Conservation (phyloP, 2,113 vertebrate species). For the Nyctibius bracteatus region DNA sequence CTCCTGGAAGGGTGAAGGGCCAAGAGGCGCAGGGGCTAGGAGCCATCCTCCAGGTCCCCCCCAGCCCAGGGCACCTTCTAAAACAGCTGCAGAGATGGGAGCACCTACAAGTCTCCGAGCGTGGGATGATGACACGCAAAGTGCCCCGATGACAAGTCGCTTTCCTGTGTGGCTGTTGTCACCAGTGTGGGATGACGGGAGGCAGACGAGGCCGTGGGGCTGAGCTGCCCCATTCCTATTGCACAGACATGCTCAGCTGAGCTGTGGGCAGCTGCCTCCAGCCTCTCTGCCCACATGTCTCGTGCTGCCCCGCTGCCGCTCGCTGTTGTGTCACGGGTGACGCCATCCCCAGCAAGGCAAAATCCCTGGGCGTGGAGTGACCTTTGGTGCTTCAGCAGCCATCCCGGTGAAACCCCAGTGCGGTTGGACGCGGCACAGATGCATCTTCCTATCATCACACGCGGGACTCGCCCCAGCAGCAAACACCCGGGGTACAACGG, state of each 20-base stretch:
- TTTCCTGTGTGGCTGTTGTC: background rate
- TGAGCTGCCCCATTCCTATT: background rate
- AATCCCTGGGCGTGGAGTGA: background rate
- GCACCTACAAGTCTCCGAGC: fast-evolving
- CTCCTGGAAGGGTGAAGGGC: background rate
- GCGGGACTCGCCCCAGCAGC: fast-evolving
- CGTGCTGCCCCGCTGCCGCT: background rate
- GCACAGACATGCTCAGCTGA: background rate
- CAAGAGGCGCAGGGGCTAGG: fast-evolving
- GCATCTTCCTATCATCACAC: background rate
- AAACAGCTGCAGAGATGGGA: background rate
- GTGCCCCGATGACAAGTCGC: fast-evolving
- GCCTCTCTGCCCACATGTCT: background rate
- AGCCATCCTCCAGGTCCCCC: background rate
- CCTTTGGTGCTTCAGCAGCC: background rate
- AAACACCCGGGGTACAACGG: background rate
- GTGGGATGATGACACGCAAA: fast-evolving
- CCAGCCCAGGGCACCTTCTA: background rate
- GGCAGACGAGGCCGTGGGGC: background rate
- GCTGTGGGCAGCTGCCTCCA: background rate
- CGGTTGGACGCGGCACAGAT: fast-evolving
- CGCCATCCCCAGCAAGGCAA: background rate
- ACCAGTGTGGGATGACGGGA: background rate
- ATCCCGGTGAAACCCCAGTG: background rate
- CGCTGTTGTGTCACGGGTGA: fast-evolving